These are phyloP conservation scores for Nyctalus aviator DNA, from an alignment of 2,797 vertebrate species.

Conservation along the genomic window DNA sequence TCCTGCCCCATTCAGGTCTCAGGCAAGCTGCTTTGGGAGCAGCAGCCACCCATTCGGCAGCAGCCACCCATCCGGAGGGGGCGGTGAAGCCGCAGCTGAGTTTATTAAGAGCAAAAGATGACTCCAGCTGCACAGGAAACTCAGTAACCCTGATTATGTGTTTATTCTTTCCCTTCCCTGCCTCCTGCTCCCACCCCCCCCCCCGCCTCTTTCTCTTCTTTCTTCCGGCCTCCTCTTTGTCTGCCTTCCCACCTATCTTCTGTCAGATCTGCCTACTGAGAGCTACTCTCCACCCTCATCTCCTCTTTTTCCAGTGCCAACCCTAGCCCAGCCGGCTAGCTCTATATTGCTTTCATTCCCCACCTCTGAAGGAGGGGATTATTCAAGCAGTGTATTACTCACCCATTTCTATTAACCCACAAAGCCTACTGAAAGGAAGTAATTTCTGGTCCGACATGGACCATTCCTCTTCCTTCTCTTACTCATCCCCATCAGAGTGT, in stretches of 20 bases:
- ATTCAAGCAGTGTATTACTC: background rate
- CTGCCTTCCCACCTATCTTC: constrained; percentile 29
- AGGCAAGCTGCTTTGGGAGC: background rate
- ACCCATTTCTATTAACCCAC: background rate
- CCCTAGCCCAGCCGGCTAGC: background rate
- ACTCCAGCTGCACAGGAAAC: constrained; percentile 81
- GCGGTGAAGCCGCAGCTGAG: constrained; percentile 67
- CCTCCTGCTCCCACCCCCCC: constrained; percentile 53
- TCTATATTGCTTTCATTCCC: background rate
- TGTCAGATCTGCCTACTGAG: background rate
- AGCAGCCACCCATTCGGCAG: constrained; percentile 61
- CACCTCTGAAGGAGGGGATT: background rate
- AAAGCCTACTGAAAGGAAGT: background rate
- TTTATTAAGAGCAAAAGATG: constrained; percentile 81
- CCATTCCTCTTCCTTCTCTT: background rate
- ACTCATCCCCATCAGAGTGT: background rate
- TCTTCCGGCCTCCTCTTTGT: constrained; percentile 59
- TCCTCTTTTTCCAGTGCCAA: background rate
- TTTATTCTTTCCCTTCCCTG: constrained; percentile 79
- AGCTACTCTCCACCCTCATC: background rate
- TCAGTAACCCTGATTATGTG: constrained; percentile 81
- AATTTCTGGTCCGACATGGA: background rate
- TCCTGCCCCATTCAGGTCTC: background rate
- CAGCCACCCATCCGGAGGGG: constrained; percentile 65
- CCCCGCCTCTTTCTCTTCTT: constrained; percentile 59